Percentiles rank a stretch among this genome's conserved stretches.
Evolutionary conservation across 1,140 invertebrate genomes (phyloP).

Genomic region (Mactra quadrangularis): DNA sequence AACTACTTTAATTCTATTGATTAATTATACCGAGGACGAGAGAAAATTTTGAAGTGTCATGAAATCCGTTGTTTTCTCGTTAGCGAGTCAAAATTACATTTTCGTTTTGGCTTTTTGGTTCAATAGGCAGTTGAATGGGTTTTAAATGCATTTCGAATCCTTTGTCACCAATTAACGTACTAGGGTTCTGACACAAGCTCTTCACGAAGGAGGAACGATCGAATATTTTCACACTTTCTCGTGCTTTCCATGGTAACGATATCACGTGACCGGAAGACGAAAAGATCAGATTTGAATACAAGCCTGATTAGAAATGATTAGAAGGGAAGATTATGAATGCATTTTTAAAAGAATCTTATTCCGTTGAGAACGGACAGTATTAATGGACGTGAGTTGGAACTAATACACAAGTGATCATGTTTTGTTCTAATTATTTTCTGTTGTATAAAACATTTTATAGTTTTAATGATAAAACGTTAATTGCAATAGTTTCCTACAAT

Average conservation of each 20-base stretch:
- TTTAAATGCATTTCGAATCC: conserved; percentile 48
- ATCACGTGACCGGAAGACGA: conserved; percentile 18
- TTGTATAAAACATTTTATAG: too few relatives aligned
- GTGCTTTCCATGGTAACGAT: conserved; percentile 43
- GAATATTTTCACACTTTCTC: conserved; percentile 42
- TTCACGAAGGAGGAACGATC: conserved; percentile 26
- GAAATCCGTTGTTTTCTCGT: conserved; percentile 42
- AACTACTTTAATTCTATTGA: too few relatives aligned
- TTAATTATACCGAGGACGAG: background rate
- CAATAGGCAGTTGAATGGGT: conserved; percentile 29
- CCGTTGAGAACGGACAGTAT: too few relatives aligned
- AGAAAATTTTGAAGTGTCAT: conserved; percentile 3
- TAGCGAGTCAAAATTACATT: conserved; percentile 14
- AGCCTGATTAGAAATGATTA: too few relatives aligned
- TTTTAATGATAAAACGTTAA: too few relatives aligned
- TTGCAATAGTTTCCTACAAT: too few relatives aligned
- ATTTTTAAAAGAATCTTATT: too few relatives aligned
- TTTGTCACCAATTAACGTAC: conserved; percentile 44
- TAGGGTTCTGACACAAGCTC: conserved; percentile 15
- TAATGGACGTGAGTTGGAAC: too few relatives aligned
- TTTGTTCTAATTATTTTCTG: too few relatives aligned
- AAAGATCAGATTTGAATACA: conserved; percentile 1
- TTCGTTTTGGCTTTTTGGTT: conserved; percentile 16
- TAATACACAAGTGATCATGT: too few relatives aligned
- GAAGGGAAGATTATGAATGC: too few relatives aligned